These are phyloP conservation scores for Syndactyla subalaris DNA, from an alignment of 2,797 vertebrate species.

Conservation along the genomic window DNA sequence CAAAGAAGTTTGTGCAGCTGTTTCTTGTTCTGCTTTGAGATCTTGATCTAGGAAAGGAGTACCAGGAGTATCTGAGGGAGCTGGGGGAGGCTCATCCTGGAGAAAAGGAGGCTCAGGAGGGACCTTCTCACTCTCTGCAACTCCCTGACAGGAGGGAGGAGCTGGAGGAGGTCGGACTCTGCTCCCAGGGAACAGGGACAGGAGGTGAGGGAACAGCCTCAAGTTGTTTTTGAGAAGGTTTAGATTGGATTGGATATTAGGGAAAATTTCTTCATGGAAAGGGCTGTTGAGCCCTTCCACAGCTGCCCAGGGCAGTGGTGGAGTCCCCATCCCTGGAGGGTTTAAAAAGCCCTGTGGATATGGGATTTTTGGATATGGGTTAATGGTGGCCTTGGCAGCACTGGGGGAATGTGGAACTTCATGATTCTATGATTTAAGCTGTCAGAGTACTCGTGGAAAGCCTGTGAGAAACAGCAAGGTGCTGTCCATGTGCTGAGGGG, in stretches of 20 bases:
- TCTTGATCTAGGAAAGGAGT: background rate
- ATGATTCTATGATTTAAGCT: no score
- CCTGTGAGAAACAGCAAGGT: background rate
- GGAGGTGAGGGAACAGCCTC: background rate
- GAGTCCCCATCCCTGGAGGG: background rate
- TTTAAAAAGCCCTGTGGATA: background rate
- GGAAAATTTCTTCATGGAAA: background rate
- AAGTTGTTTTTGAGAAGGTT: background rate
- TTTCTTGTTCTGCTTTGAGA: background rate
- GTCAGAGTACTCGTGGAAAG: background rate
- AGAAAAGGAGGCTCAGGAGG: background rate
- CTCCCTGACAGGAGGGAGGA: background rate
- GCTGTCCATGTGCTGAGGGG: background rate
- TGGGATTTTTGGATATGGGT: background rate
- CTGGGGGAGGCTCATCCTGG: background rate
- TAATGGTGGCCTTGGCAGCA: no score
- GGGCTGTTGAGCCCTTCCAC: background rate
- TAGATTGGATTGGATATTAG: background rate
- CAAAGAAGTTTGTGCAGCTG: background rate
- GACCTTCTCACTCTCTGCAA: background rate
- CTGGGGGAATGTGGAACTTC: background rate
- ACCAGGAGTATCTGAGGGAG: background rate
- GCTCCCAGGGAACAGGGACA: background rate
- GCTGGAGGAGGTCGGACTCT: rapidly evolving
- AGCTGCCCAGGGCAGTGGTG: background rate